Evolutionary conservation across 37 sponge, comb jelly and placozoan genomes (phyloP), one percentile per base, ranked within the genome.

Genomic region (Cliona cf. orientalis): DNA sequence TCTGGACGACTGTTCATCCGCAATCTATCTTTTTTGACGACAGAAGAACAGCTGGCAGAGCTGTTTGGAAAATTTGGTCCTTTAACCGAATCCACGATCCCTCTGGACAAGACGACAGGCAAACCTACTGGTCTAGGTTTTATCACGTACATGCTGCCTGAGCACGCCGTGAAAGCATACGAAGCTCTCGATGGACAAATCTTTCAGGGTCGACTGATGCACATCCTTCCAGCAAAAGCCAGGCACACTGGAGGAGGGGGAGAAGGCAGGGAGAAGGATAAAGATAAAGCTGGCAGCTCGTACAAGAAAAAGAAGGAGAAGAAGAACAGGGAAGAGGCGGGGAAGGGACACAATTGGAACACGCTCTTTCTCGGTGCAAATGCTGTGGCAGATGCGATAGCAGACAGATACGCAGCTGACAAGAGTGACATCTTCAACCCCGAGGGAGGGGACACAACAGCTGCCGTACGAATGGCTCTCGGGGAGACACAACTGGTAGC

Each of bases 101-200:
- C 89, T 2, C 74, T 91, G 33, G 97, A 94, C 61, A 86, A 79
- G 56, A 75, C 58, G 14, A 90, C 88, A 35, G 90, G 92, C 65
- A 86, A 76, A 28, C 73, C 93, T 2, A 95, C 87, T 42, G 99
- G 99, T 0, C 60, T 94, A 59, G 96, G 86, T 2, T 96, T 91
- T 82, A 89, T 98, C 26, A 98, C 96, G 5, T 98, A 82, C 70
- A 87, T 96, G 88, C 80, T 96, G 23, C 97, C 99, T 11, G 99
- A 95, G 61, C 95, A 98, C 53, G 97, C 95, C 0, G 89, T 91
- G 35, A 84, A 80, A 84, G 97, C 97, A 29, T 84, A 56, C 23
- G 38, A 84, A 22, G 94, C 91, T 2, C 73, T 95, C 32, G 95
- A 97, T 60, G 91, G 95, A 5, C 72, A 76, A 35, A 84, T 91